Evolutionary conservation across 2,797 vertebrate genomes (phyloP).

Genomic region (Ptychobarbus kaznakovi): DNA sequence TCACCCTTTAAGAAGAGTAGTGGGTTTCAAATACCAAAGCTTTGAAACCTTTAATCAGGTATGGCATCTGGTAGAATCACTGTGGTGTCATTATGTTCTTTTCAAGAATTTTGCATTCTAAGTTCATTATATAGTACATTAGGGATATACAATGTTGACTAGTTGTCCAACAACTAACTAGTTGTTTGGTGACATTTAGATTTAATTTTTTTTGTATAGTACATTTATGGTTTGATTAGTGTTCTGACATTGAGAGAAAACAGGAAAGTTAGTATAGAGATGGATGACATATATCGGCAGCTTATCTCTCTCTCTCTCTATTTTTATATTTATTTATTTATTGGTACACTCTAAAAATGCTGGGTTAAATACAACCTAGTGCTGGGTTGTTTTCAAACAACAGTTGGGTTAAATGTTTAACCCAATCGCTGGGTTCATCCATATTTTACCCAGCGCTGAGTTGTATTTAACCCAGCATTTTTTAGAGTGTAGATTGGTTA

Average conservation of each 20-base stretch:
- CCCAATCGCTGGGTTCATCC: too few relatives aligned
- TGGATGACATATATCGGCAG: not conserved
- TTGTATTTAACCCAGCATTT: too few relatives aligned
- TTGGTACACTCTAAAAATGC: not conserved
- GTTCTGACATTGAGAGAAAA: not conserved
- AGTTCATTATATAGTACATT: not conserved
- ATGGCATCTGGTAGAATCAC: constrained; percentile 29
- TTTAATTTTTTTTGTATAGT: not conserved
- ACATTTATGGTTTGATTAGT: not conserved
- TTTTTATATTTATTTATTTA: not conserved
- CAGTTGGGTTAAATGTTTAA: too few relatives aligned
- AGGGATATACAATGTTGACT: not conserved
- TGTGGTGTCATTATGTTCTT: constrained; percentile 20
- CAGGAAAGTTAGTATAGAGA: not conserved
- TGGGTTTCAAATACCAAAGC: constrained; percentile 39
- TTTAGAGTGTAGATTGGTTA: not conserved
- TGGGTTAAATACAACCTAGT: too few relatives aligned
- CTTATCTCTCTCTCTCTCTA: not conserved
- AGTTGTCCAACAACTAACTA: not conserved
- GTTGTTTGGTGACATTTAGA: not conserved
- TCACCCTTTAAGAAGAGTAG: constrained; percentile 42
- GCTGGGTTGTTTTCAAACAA: too few relatives aligned
- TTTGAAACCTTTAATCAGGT: constrained; percentile 36
- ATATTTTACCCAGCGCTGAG: too few relatives aligned
- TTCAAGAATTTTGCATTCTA: constrained; percentile 10